phyloP scores from a whole-genome alignment of 2,113 vertebrate species.

The Halichoerus grypus region DNA sequence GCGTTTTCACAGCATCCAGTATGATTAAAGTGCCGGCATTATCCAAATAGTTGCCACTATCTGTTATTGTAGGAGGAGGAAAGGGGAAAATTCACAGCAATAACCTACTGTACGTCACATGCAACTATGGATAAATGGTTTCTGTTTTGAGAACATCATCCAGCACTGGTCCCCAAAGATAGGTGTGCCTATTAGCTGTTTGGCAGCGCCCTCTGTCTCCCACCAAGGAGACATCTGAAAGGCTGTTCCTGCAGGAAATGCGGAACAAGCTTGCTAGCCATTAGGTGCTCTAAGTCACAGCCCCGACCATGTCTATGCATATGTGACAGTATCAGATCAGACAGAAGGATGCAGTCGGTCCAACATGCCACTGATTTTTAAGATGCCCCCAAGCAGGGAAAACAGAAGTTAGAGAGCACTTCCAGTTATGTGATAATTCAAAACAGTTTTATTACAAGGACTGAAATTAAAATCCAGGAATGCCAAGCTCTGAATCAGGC shows the following conservation, averaged over 20 bases:
- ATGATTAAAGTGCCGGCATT: neutral
- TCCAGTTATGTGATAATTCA: conserved; percentile 54
- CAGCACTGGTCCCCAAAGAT: neutral
- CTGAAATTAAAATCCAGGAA: conserved; percentile 43
- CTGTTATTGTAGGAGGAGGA: neutral
- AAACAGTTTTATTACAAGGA: conserved; percentile 37
- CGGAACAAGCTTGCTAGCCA: neutral
- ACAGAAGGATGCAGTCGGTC: conserved; percentile 32
- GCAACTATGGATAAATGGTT: neutral
- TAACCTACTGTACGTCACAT: neutral
- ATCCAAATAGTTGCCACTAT: neutral
- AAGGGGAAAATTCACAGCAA: neutral
- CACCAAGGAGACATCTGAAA: conserved; percentile 45
- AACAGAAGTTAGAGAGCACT: conserved; percentile 65
- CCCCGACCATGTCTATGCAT: neutral
- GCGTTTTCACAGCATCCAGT: neutral
- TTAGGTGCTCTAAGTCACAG: neutral
- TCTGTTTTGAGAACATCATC: conserved; percentile 22
- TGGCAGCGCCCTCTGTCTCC: neutral
- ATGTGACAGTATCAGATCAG: conserved; percentile 49
- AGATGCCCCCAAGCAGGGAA: conserved; percentile 54
- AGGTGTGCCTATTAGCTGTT: neutral
- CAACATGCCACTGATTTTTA: conserved; percentile 57
- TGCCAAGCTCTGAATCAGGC: neutral
- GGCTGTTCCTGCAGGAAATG: conserved; percentile 15